Percentiles rank a stretch among this genome's conserved stretches.
phyloP scores from a whole-genome alignment of 2,797 vertebrate genomes.

The Tinamus major region DNA sequence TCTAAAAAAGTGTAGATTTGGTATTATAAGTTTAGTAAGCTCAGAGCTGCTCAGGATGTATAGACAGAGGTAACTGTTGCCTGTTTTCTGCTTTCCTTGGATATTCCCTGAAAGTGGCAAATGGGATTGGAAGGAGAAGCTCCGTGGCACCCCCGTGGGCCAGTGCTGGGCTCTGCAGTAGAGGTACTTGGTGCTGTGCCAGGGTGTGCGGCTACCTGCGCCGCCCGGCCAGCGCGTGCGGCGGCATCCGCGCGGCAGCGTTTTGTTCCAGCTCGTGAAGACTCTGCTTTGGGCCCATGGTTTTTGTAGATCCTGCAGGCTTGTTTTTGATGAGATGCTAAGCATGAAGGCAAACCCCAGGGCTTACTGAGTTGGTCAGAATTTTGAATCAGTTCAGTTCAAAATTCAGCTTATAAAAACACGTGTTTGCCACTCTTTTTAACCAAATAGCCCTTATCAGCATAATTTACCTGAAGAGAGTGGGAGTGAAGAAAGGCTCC shows the following conservation, averaged over 20 bases:
- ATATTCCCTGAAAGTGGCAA: neutral
- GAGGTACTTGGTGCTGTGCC: neutral
- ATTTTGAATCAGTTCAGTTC: no score
- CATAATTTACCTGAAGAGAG: no score
- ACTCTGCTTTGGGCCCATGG: no score
- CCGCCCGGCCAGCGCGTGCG: neutral
- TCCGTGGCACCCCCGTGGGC: neutral
- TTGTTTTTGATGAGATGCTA: no score
- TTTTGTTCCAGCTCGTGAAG: neutral
- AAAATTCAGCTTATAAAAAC: no score
- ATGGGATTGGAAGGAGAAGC: neutral
- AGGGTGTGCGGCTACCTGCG: neutral
- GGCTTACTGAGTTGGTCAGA: no score
- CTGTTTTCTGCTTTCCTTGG: neutral
- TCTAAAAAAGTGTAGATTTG: neutral
- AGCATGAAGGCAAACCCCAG: neutral
- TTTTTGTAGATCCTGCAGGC: no score
- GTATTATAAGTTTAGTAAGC: slow-evolving; percentile 17
- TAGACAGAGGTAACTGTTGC: neutral
- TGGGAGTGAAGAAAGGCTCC: neutral
- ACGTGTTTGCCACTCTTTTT: no score
- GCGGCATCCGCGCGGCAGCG: neutral
- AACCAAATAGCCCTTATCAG: neutral
- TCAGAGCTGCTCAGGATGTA: neutral
- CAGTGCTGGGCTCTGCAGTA: neutral